Evolutionary conservation across 2,888 invertebrate species (phyloP), one percentile per base, ranked within the genome.

Genomic region (Dryobota labecula): DNA sequence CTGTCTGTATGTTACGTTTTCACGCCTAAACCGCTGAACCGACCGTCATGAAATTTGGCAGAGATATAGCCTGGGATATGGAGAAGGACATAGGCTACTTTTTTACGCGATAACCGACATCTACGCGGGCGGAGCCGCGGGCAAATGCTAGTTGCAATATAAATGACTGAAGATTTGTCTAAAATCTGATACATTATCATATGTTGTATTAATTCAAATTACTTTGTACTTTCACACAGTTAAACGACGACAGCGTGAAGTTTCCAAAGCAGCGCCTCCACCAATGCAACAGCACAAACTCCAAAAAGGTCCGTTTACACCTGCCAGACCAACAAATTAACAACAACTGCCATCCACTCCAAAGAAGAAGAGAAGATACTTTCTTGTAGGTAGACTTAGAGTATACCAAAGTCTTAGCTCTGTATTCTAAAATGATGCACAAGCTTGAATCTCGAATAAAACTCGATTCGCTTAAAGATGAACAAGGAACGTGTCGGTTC

Each of bases 211-310:
- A 4, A 68, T 6, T 15, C 5, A 47, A 67, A 45, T n/a, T 5
- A n/a, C 2, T 33, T 41, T 68, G 41, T 36, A 30, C 36, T 71
- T 69, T 36, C 18, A 30, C 1, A 5, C 85, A 95, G 95, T 83
- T 94, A 45, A 95, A 94, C 82, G 93, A 96, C n/a, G 95, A 95
- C 84, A 94, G 93, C 73, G 79, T 94, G 27, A 94, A 93, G 84
- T 91, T 91, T 18, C 92, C 93, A 2, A 93, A 93, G 74, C 93
- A 90, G 66, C 92, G 93, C 0, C 85, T 93, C 1, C 94, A 93
- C 66, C 93, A 94, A 49, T 90, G 90, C 86, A 93, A 92, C 88
- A 94, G 92, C 85, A 95, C 91, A 18, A 93, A 92, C 78, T 95
- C 95, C 0, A 89, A 92, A n/a, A 95, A 96, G 82, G 95, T 96